Conservation (phyloP, 92 coral and sea anemone genomes). For the Ricordea florida region DNA sequence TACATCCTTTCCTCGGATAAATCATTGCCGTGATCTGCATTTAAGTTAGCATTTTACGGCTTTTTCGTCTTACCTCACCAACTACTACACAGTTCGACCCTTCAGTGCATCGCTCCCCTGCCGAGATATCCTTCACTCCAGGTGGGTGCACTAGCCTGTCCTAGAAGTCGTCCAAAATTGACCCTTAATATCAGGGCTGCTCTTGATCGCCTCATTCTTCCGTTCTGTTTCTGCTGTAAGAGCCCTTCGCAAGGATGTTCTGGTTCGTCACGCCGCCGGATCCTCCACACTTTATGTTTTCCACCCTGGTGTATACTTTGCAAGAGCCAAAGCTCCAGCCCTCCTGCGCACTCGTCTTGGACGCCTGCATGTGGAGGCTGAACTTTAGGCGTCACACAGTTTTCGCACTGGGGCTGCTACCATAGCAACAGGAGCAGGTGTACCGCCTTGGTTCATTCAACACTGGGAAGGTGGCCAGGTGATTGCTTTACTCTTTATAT, state of each 20-base stretch:
- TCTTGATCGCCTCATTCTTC: neutral
- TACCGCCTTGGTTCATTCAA: neutral
- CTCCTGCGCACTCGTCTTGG: neutral
- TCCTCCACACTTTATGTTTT: neutral
- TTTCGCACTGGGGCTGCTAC: neutral
- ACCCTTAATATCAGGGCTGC: conserved; percentile 1
- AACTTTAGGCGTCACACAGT: neutral
- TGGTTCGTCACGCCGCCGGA: neutral
- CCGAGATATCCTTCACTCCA: neutral
- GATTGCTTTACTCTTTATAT: neutral
- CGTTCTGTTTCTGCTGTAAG: neutral
- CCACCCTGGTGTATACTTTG: neutral
- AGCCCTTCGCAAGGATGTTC: neutral
- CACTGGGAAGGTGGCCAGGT: neutral
- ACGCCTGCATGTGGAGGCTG: neutral
- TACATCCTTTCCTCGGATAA: too few relatives aligned
- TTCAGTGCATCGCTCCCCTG: neutral
- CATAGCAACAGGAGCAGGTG: neutral
- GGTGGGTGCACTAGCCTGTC: neutral
- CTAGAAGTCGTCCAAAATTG: neutral
- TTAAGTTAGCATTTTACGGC: too few relatives aligned
- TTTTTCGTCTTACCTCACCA: too few relatives aligned
- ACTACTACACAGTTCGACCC: neutral
- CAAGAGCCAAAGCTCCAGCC: neutral
- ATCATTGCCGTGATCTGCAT: too few relatives aligned